Evolutionary conservation across 2,797 vertebrate genomes (phyloP).

Genomic region (Harpagifer antarcticus): DNA sequence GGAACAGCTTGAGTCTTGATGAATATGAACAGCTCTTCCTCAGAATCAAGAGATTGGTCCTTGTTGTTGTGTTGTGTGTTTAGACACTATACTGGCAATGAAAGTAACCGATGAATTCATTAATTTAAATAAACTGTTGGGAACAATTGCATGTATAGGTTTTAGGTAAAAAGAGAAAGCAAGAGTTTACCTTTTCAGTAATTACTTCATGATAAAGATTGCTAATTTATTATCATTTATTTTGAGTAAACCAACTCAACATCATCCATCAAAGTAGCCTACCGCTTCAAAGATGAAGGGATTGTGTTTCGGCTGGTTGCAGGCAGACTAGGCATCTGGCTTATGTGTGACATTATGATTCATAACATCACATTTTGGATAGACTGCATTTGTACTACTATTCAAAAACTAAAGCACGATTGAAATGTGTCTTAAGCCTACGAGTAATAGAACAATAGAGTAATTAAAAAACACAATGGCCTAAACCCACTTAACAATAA

Average conservation of each 20-base stretch:
- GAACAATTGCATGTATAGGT: too few relatives aligned
- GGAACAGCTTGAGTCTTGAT: slow-evolving; percentile 40
- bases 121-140: neutral
- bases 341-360: slow-evolving; percentile 46
- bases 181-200: too few relatives aligned
- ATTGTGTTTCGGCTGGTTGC: slow-evolving; percentile 40
- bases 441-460: neutral
- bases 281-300: slow-evolving; percentile 29
- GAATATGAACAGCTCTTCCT: slow-evolving; percentile 42
- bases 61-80: slow-evolving; percentile 7
- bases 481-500: neutral
- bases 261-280: slow-evolving; percentile 14
- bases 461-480: neutral
- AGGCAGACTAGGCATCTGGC: slow-evolving; percentile 37
- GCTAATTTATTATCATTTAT: too few relatives aligned
- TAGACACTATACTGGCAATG: slow-evolving; percentile 8
- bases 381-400: slow-evolving; percentile 20
- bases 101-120: slow-evolving; percentile 4
- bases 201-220: too few relatives aligned
- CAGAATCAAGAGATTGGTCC: slow-evolving; percentile 25
- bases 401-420: slow-evolving; percentile 23
- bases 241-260: neutral
- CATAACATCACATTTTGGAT: slow-evolving; percentile 28
- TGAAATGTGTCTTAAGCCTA: slow-evolving; percentile 5
- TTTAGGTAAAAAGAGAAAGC: too few relatives aligned